Evolutionary conservation across 2,888 invertebrate species (phyloP).

Genomic region (Trissolcus brochymenae): DNA sequence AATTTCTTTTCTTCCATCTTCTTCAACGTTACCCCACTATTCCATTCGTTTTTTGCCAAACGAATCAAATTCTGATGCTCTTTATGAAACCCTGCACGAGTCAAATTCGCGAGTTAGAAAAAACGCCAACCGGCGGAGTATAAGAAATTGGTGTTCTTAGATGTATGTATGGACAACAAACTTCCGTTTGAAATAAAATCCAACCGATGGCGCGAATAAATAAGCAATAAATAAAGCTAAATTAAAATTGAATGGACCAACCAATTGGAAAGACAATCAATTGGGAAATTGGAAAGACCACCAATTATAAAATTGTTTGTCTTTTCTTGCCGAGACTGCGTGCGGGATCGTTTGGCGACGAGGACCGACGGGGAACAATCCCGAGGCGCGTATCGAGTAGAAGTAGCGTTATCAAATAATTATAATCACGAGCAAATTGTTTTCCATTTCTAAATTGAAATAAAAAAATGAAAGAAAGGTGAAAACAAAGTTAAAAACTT

Average conservation of each 20-base stretch:
- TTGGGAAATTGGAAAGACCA: too few species aligned
- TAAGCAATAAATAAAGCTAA: conserved; percentile 39
- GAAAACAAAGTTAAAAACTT: conserved; percentile 13
- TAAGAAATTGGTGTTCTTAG: too few species aligned
- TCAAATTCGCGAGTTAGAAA: too few species aligned
- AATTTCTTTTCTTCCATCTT: conserved; percentile 22
- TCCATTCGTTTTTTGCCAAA: too few species aligned
- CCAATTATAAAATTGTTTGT: background rate
- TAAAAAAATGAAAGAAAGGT: background rate
- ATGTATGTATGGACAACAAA: too few species aligned
- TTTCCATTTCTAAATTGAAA: background rate
- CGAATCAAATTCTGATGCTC: too few species aligned
- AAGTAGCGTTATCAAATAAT: conserved; percentile 60
- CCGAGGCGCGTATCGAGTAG: conserved; percentile 6
- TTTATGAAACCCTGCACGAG: too few species aligned
- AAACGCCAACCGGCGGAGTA: too few species aligned
- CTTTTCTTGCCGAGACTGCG: background rate
- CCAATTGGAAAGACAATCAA: too few species aligned
- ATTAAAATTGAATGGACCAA: background rate
- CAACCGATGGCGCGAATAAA: conserved; percentile 25
- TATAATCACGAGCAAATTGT: conserved; percentile 54
- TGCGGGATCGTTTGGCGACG: conserved; percentile 26
- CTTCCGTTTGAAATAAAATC: too few species aligned
- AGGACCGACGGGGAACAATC: conserved; percentile 28
- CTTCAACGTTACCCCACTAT: background rate